Conservation (phyloP, 2,113 vertebrate genomes). For the Carettochelys insculpta region DNA sequence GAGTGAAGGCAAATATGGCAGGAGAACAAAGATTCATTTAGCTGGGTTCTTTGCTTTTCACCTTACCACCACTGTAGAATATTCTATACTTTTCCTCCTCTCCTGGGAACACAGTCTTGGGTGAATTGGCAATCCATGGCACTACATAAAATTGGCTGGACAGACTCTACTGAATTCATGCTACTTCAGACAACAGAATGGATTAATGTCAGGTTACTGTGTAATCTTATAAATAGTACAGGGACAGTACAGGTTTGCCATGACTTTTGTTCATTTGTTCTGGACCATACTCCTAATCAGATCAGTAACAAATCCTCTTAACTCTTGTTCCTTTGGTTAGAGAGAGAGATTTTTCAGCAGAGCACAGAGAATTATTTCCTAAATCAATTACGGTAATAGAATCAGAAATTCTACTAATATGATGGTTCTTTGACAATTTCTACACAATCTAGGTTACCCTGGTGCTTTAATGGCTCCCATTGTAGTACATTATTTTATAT, state of each 20-base stretch:
- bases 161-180: not conserved
- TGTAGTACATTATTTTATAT: not conserved
- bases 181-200: not conserved
- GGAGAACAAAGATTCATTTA: not conserved
- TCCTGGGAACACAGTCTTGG: not conserved
- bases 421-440: not conserved
- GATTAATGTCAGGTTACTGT: not conserved
- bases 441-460: not conserved
- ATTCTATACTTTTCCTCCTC: not conserved
- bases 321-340: accelerated
- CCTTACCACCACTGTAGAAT: not conserved
- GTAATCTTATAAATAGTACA: not conserved
- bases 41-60: not conserved
- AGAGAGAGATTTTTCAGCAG: not conserved
- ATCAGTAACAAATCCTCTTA: not conserved
- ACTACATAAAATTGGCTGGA: not conserved
- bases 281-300: not conserved
- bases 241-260: accelerated
- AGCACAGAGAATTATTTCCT: not conserved
- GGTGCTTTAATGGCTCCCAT: not conserved
- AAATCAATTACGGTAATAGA: not conserved
- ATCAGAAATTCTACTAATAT: not conserved
- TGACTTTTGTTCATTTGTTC: conserved; percentile 6
- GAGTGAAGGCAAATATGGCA: not conserved
- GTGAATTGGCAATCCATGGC: not conserved